A percentile compares a stretch with the other conserved stretches of the same genome.
Evolutionary conservation across 2,888 invertebrate species (phyloP).

Genomic region (Vesta saturnalis): DNA sequence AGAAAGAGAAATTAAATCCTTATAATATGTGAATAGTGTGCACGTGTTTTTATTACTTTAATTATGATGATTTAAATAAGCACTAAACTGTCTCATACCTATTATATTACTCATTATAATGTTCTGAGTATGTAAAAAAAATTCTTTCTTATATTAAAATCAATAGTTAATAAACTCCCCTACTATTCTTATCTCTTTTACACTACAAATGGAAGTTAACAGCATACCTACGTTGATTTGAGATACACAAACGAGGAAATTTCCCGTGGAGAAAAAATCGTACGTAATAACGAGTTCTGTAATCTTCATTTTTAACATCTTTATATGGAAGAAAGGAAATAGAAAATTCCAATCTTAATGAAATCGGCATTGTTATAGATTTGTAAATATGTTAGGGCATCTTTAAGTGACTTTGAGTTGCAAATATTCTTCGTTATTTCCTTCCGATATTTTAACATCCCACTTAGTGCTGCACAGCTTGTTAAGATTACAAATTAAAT

Average conservation of each 20-base stretch:
- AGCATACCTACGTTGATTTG: constrained; percentile 2
- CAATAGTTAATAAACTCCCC: constrained; percentile 1
- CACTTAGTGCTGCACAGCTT: background rate
- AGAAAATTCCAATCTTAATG: constrained; percentile 37
- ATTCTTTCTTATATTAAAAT: background rate
- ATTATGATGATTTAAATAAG: too few relatives aligned
- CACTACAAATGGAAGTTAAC: background rate
- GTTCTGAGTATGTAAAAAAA: background rate
- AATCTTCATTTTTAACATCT: constrained; percentile 12
- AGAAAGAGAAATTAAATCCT: too few relatives aligned
- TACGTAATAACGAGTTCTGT: constrained; percentile 10
- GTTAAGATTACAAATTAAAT: background rate
- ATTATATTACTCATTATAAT: too few relatives aligned
- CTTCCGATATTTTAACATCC: background rate
- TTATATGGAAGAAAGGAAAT: constrained; percentile 21
- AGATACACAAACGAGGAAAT: constrained; percentile 2
- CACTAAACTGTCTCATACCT: too few relatives aligned
- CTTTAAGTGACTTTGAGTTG: background rate
- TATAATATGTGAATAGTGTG: too few relatives aligned
- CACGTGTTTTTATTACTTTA: too few relatives aligned
- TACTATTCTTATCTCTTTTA: constrained; percentile 1
- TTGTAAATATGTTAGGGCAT: constrained; percentile 19
- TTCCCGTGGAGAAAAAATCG: constrained; percentile 5
- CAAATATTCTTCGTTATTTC: background rate
- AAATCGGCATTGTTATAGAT: constrained; percentile 32